These are phyloP conservation scores for Xylota segnis DNA, from an alignment of 2,888 invertebrate species.

Conservation along the genomic window DNA sequence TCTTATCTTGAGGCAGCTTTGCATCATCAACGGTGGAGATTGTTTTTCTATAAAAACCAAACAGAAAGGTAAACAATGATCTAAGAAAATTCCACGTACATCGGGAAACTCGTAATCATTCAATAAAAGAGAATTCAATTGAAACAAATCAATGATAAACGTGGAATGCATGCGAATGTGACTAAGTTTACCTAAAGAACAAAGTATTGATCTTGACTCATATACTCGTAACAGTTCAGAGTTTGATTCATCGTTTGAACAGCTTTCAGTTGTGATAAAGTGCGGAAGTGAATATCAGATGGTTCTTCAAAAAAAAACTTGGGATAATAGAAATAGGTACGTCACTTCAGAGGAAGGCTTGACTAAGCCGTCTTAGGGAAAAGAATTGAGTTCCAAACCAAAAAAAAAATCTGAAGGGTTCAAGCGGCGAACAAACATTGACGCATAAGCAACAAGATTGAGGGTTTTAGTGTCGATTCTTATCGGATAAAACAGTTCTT, in stretches of 20 bases:
- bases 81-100: neutral
- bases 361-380: neutral
- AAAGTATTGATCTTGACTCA: conserved; percentile 45
- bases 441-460: no score
- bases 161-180: conserved; percentile 25
- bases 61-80: conserved; percentile 5
- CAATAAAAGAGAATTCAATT: conserved; percentile 5
- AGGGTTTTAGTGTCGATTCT: no score
- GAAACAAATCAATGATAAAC: conserved; percentile 24
- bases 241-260: conserved; percentile 42
- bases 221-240: conserved; percentile 7
- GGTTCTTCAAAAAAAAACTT: neutral
- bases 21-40: conserved; percentile 89
- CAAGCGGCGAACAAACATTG: no score
- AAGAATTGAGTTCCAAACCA: no score
- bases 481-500: no score
- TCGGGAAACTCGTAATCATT: neutral
- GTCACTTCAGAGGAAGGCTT: no score
- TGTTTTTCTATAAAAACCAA: conserved; percentile 85
- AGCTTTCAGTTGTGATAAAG: neutral
- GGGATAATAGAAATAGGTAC: no score
- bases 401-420: no score
- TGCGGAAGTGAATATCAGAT: neutral
- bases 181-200: conserved; percentile 13
- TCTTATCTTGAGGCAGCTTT: conserved; percentile 87